Conservation (phyloP, 2,113 vertebrate species). For the Odontophorus gujanensis region DNA sequence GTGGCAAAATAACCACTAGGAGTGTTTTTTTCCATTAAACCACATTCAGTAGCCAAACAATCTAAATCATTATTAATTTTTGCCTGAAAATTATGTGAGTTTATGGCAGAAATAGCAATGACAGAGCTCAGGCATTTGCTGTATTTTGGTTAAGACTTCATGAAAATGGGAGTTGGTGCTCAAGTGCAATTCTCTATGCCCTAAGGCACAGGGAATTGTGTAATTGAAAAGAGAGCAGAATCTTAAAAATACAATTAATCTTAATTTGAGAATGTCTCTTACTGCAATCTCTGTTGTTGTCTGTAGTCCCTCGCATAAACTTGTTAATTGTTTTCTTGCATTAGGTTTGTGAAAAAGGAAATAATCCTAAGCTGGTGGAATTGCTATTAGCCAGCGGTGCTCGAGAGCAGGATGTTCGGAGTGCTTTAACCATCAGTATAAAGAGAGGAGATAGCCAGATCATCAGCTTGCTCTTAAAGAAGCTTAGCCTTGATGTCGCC, state of each 20-base stretch:
- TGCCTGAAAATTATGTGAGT: neutral
- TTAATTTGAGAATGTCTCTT: neutral
- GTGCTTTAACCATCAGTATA: constrained; percentile 85
- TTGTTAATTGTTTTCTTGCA: neutral
- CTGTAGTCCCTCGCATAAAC: neutral
- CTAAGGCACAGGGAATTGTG: neutral
- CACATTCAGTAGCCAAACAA: neutral
- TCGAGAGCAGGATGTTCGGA: constrained; percentile 89
- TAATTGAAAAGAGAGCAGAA: neutral
- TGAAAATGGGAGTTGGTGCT: neutral
- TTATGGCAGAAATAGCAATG: neutral
- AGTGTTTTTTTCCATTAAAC: neutral
- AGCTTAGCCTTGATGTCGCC: constrained; percentile 88
- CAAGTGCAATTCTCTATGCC: neutral
- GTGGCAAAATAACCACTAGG: neutral
- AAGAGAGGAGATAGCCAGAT: constrained; percentile 83
- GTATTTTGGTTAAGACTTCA: neutral
- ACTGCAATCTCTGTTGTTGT: neutral
- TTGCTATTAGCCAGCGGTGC: constrained; percentile 85
- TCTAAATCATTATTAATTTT: neutral
- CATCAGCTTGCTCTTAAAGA: constrained; percentile 87
- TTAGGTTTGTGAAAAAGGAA: constrained; percentile 88
- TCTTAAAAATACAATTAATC: neutral
- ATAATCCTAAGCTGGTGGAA: constrained; percentile 88
- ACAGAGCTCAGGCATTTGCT: neutral